These are phyloP conservation scores for Rhagonycha lutea DNA, from an alignment of 2,888 invertebrate genomes.

Conservation along the genomic window DNA sequence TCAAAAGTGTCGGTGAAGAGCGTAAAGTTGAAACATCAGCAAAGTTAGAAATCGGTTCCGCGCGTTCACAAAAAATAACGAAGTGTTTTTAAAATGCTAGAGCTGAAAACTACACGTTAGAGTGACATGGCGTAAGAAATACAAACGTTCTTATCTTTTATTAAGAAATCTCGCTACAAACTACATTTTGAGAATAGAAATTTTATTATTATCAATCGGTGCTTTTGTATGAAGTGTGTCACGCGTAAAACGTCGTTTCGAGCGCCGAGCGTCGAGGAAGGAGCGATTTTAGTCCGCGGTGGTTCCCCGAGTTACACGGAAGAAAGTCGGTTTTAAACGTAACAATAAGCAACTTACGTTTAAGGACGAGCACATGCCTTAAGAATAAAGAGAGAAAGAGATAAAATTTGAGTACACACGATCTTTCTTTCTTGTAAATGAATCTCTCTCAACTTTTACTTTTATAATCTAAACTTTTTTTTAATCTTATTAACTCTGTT, in stretches of 20 bases:
- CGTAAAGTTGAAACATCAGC: neutral
- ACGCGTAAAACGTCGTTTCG: neutral
- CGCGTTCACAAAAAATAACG: neutral
- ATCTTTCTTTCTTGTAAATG: slow-evolving; percentile 3
- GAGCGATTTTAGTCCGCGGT: too few relatives aligned
- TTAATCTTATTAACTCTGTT: slow-evolving; percentile 15
- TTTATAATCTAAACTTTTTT: slow-evolving; percentile 18
- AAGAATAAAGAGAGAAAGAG: neutral
- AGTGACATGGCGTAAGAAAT: neutral
- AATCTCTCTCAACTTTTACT: slow-evolving; percentile 13
- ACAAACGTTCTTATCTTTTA: neutral
- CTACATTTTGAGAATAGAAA: neutral
- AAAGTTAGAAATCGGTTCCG: neutral
- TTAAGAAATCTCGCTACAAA: neutral
- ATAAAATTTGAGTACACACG: neutral
- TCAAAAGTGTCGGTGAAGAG: neutral
- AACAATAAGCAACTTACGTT: neutral
- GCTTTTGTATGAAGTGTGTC: neutral
- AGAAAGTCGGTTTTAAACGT: neutral
- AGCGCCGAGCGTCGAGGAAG: neutral
- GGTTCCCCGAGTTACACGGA: neutral
- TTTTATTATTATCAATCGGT: slow-evolving; percentile 2
- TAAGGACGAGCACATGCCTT: neutral
- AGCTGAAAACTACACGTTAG: neutral
- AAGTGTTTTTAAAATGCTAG: neutral